These are phyloP conservation scores for Bubo blakistoni DNA, from an alignment of 2,113 vertebrate species.

Conservation along the genomic window DNA sequence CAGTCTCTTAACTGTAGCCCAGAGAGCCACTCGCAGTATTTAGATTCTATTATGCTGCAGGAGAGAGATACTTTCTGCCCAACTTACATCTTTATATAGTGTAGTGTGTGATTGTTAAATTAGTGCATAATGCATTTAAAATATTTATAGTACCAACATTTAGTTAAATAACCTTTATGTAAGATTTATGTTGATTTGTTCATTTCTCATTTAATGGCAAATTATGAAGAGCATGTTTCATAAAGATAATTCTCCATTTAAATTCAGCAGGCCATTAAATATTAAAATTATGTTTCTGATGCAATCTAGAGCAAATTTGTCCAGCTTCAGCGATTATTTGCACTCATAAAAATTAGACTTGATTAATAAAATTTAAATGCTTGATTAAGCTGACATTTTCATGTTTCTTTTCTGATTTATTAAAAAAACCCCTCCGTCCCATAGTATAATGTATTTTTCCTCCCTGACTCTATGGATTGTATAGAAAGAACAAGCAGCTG, in stretches of 20 bases:
- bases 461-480: neutral
- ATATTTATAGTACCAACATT: conserved; percentile 75
- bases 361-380: conserved; percentile 83
- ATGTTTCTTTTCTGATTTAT: conserved; percentile 81
- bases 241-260: conserved; percentile 81
- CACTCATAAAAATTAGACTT: conserved; percentile 79
- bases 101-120: conserved; percentile 53
- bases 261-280: conserved; percentile 79
- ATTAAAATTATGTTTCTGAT: conserved; percentile 81
- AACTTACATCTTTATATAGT: conserved; percentile 44
- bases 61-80: neutral
- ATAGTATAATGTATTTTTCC: neutral
- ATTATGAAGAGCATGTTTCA: conserved; percentile 77
- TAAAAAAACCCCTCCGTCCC: conserved; percentile 70
- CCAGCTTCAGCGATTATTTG: conserved; percentile 80
- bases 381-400: conserved; percentile 82
- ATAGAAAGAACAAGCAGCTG: neutral
- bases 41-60: neutral
- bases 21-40: neutral
- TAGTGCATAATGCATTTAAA: conserved; percentile 71
- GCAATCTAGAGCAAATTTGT: conserved; percentile 80
- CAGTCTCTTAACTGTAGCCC: neutral
- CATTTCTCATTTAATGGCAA: conserved; percentile 76
- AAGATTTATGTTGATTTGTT: conserved; percentile 77
- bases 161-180: conserved; percentile 75